Evolutionary conservation across 2,113 vertebrate genomes (phyloP).

Genomic region (Sturnira hondurensis): DNA sequence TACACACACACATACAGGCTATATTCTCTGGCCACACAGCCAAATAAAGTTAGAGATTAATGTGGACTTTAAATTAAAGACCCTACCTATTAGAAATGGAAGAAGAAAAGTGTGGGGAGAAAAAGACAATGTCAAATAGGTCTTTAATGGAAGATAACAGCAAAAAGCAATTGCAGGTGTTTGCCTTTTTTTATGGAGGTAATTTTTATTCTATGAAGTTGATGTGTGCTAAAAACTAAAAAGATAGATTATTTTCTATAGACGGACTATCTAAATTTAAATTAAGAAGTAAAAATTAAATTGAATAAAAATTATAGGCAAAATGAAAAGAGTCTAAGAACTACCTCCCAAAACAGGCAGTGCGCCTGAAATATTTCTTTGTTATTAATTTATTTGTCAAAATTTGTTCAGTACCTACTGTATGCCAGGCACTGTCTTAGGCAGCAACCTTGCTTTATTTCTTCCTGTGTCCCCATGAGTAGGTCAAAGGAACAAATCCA

Average conservation of each 20-base stretch:
- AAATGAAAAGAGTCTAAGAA: neutral
- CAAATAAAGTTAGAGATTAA: conserved; percentile 16
- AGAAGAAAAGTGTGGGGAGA: neutral
- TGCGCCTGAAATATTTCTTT: neutral
- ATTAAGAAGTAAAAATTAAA: neutral
- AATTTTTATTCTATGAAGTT: neutral
- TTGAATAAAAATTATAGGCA: neutral
- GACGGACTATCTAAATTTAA: neutral
- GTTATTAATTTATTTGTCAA: neutral
- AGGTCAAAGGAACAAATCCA: neutral
- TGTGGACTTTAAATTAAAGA: neutral
- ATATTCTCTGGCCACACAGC: neutral
- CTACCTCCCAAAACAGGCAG: neutral
- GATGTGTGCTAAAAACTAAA: neutral
- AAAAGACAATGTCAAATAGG: neutral
- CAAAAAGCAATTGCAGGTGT: neutral
- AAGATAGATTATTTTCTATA: neutral
- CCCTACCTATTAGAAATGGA: neutral
- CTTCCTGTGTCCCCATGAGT: neutral
- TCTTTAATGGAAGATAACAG: neutral
- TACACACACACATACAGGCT: neutral
- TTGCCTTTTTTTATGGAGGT: neutral
- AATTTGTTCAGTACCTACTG: neutral
- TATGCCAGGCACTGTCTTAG: neutral
- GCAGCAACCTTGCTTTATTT: neutral